Base-by-base conservation (phyloP, 2,888 invertebrate genomes). In the Monoplex corrugatus region DNA sequence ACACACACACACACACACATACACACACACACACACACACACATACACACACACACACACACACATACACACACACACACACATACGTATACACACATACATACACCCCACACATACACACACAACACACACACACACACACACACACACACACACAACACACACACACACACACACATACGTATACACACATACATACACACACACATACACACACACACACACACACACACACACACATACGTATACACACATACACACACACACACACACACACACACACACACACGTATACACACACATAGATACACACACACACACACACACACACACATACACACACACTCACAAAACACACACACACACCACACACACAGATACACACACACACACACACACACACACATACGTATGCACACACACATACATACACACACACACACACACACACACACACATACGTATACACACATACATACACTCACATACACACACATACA, bases 311-410 rank as follows among this genome's bases (percentile, higher is more conserved):
- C 0, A 28, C 63, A 68, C 16, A 28, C 23, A 68, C 16, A 68
- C n/a, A 1, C 28, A 68, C 23, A 28, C 23, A 68, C 28, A n/a
- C 28, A n/a, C 28, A 6, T 6, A 68, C 28, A 68, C 0, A 28
- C 0, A 68, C 28, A 13, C 63, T 23, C 16, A 0, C 0, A 0
- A 13, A 19, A 23, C 16, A 0, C 0, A 0, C 5, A 0, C 0
- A n/a, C 23, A n/a, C 23, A 28, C 63, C 28, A 68, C 5, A n/a
- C 28, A 3, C n/a, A 3, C n/a, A 6, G 6, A 28, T 63, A n/a
- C 23, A 28, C 23, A 28, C 63, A 3, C 0, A 0, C 63, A 50
- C n/a, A 23, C 63, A 23, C 63, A 28, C 23, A 3, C 28, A 28
- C 63, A 68, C 63, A n/a, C 63, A n/a, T 3, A n/a, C 28, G 6